Percentiles rank a stretch among this genome's conserved stretches.
phyloP scores from a whole-genome alignment of 53 echinoderm and acorn worm species.

The Antedon mediterranea region DNA sequence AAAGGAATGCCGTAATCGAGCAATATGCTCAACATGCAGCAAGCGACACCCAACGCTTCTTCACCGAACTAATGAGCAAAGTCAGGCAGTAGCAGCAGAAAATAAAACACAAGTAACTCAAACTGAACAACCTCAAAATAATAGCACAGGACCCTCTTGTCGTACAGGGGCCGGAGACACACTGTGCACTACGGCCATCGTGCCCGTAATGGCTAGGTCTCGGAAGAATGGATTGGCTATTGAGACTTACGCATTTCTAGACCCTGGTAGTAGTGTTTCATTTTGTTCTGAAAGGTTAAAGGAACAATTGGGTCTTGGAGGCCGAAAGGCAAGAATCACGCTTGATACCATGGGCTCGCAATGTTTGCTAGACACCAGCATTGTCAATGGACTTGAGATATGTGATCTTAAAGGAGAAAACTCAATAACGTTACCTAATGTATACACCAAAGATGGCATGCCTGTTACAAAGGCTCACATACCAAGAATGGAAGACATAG shows the following conservation, averaged over 20 bases:
- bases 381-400: slow-evolving; percentile 7
- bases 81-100: background rate
- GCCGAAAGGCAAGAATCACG: slow-evolving; percentile 15
- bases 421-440: slow-evolving; percentile 7
- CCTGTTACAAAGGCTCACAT: slow-evolving; percentile 24
- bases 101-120: background rate
- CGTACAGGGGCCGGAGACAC: slow-evolving; percentile 9
- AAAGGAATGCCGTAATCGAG: slow-evolving; percentile 6
- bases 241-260: slow-evolving; percentile 29
- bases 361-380: slow-evolving; percentile 8
- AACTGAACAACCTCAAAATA: background rate
- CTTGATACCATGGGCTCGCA: slow-evolving; percentile 23
- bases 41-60: slow-evolving; percentile 25
- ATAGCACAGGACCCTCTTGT: slow-evolving; percentile 4
- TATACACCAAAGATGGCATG: slow-evolving; percentile 19
- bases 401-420: slow-evolving; percentile 13
- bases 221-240: background rate
- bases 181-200: slow-evolving; percentile 26
- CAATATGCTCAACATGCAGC: slow-evolving; percentile 16
- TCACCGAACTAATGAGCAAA: background rate
- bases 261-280: slow-evolving; percentile 31
- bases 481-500: slow-evolving; percentile 14
- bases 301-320: slow-evolving; percentile 9
- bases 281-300: slow-evolving; percentile 27
- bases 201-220: slow-evolving; percentile 10